Evolutionary conservation across 64 coral and sea anemone genomes (phyloP).

Genomic region (Trachythela sp.): DNA sequence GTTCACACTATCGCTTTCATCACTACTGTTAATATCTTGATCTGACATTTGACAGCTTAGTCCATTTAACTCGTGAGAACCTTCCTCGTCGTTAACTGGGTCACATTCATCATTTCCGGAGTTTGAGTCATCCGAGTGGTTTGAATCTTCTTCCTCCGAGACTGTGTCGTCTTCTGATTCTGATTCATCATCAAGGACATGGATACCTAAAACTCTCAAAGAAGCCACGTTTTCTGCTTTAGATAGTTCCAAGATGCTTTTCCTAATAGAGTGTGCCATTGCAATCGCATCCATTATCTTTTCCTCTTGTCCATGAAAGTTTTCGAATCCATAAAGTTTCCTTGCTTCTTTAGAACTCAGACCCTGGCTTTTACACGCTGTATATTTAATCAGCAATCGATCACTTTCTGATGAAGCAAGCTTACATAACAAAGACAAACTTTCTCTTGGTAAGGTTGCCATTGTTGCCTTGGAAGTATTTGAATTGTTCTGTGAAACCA

Average conservation of each 20-base stretch:
- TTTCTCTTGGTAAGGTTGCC: conserved; percentile 19
- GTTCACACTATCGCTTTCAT: conserved; percentile 37
- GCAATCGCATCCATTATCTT: conserved; percentile 4
- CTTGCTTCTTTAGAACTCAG: conserved; percentile 41
- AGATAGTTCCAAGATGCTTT: conserved; percentile 27
- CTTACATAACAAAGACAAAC: conserved; percentile 27
- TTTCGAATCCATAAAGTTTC: conserved; percentile 41
- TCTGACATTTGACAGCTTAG: background rate
- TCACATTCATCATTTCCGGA: background rate
- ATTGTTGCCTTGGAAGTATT: background rate
- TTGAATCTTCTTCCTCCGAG: background rate
- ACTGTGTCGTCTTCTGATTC: background rate
- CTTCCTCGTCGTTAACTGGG: background rate
- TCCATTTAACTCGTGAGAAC: background rate
- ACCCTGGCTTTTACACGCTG: background rate
- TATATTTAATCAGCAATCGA: background rate
- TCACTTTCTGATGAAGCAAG: conserved; percentile 29
- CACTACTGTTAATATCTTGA: conserved; percentile 40
- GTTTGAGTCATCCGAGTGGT: conserved; percentile 8
- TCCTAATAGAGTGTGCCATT: background rate
- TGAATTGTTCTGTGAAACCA: background rate
- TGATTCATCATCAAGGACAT: background rate
- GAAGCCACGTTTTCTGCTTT: conserved; percentile 16
- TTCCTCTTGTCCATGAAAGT: background rate
- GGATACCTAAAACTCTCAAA: conserved; percentile 4